Evolutionary conservation across 2,113 vertebrate species (phyloP).

Genomic region (Melanerpes formicivorus): DNA sequence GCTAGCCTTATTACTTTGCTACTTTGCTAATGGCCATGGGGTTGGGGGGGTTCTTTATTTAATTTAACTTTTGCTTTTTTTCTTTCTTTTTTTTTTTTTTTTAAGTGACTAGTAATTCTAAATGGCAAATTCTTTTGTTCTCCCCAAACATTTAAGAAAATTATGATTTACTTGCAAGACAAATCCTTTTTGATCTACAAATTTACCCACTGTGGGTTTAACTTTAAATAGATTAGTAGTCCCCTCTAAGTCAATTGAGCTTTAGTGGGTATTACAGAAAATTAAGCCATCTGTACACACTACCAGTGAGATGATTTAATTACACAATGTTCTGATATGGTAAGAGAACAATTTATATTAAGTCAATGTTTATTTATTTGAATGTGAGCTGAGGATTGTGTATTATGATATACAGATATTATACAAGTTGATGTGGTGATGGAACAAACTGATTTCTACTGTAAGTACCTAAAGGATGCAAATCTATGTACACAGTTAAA

Average conservation of each 20-base stretch:
- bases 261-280: conserved; percentile 51
- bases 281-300: conserved; percentile 48
- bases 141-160: background rate
- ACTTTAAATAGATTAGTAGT: conserved; percentile 50
- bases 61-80: background rate
- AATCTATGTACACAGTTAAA: background rate
- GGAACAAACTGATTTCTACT: background rate
- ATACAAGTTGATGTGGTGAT: background rate
- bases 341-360: conserved; percentile 44
- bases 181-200: background rate
- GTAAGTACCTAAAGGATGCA: background rate
- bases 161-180: background rate
- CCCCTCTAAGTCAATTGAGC: conserved; percentile 34
- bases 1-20: background rate
- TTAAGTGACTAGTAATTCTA: background rate
- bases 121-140: background rate
- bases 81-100: background rate
- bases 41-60: background rate
- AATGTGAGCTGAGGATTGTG: background rate
- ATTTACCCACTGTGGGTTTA: conserved; percentile 4
- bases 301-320: conserved; percentile 44
- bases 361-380: conserved; percentile 38
- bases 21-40: background rate
- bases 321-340: conserved; percentile 25
- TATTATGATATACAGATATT: background rate